A percentile compares a stretch with the other conserved stretches of the same genome.
Evolutionary conservation across 2,797 vertebrate genomes (phyloP).

Genomic region (Karalla daura): DNA sequence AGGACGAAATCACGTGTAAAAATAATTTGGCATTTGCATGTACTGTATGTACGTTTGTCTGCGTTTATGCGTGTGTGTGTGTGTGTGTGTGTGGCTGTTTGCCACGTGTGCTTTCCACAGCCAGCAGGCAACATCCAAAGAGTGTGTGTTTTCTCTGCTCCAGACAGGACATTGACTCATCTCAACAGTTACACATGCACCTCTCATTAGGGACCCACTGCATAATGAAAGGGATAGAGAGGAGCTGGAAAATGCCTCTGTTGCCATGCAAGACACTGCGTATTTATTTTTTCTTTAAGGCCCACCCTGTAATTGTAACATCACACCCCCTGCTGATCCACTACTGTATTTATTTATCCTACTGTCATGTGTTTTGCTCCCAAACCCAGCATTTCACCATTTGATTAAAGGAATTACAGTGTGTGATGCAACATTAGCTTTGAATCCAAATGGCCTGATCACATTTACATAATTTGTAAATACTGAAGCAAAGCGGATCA

Average conservation of each 20-base stretch:
- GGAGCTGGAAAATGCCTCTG: slow-evolving; percentile 26
- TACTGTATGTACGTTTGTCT: too few species aligned
- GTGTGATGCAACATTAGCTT: slow-evolving; percentile 23
- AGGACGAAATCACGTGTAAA: slow-evolving; percentile 3
- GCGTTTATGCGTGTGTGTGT: neutral
- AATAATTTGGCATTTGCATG: neutral
- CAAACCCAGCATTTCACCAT: slow-evolving; percentile 16
- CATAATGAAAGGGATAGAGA: slow-evolving; percentile 57
- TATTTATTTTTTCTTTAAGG: slow-evolving; percentile 21
- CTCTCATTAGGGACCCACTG: slow-evolving; percentile 60
- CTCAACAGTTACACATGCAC: slow-evolving; percentile 57
- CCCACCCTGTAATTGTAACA: slow-evolving; percentile 34
- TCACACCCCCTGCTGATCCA: slow-evolving; percentile 22
- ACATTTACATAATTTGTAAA: slow-evolving; percentile 46
- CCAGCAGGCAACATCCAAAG: neutral
- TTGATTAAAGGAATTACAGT: slow-evolving; percentile 38
- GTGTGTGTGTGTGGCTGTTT: slow-evolving; percentile 9
- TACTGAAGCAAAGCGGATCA: slow-evolving; percentile 33
- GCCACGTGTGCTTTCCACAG: slow-evolving; percentile 1
- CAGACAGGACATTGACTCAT: slow-evolving; percentile 66
- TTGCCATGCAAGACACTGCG: slow-evolving; percentile 21
- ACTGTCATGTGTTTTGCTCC: slow-evolving; percentile 12
- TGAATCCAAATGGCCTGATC: slow-evolving; percentile 44
- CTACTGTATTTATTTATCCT: slow-evolving; percentile 23
- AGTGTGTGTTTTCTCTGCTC: slow-evolving; percentile 51